Conservation (phyloP, 2,113 vertebrate genomes). For the Ariopsis seemanni region DNA sequence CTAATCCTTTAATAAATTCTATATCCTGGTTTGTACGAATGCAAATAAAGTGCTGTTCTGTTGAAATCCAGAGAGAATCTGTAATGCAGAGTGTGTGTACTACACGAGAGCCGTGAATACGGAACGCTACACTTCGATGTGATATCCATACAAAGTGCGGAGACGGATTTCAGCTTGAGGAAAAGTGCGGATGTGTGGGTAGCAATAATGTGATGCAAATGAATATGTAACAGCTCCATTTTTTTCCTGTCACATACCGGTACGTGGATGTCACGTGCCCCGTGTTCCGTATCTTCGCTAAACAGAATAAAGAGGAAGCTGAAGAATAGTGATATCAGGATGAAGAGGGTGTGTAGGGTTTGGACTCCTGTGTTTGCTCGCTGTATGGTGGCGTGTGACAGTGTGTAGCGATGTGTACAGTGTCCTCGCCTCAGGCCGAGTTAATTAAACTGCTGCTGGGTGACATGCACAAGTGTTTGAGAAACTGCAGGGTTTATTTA, state of each 20-base stretch:
- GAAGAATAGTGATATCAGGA: not conserved
- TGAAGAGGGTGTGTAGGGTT: not conserved
- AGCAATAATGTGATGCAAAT: not conserved
- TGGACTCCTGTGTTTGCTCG: not conserved
- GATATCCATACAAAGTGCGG: not conserved
- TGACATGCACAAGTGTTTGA: not conserved
- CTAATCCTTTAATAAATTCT: not conserved
- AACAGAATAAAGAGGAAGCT: not conserved
- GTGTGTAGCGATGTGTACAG: not conserved
- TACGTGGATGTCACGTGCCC: not conserved
- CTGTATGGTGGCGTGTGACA: not conserved
- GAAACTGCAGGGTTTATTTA: not conserved
- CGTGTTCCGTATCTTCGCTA: not conserved
- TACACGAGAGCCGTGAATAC: not conserved
- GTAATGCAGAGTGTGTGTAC: not conserved
- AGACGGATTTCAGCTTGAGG: not conserved
- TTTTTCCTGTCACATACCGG: too few species aligned
- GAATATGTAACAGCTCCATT: not conserved
- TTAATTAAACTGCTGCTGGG: constrained; percentile 11
- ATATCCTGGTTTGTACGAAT: not conserved
- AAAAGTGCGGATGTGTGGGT: not conserved
- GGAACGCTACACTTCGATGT: not conserved
- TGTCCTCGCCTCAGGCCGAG: not conserved
- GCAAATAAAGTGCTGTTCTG: not conserved
- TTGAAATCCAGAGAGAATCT: constrained; percentile 6